Percentiles rank a stretch among this genome's conserved stretches.
Conservation (phyloP, 2,797 vertebrate species). For the Sebastes hubbsi region DNA sequence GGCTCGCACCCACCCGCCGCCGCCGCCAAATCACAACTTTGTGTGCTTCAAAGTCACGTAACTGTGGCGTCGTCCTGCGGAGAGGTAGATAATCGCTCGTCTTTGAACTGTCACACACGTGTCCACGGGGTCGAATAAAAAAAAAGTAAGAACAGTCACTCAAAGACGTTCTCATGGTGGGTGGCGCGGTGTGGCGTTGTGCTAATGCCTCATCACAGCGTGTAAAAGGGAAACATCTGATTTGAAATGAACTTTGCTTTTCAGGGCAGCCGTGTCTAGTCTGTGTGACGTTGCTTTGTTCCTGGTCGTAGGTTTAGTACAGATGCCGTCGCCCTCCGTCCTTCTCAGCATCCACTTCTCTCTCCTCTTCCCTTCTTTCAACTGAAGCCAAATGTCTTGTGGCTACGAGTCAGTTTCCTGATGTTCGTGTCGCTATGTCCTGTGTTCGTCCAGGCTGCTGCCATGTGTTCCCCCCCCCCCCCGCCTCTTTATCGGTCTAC, state of each 20-base stretch:
- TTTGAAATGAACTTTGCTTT: neutral
- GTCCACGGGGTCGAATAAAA: neutral
- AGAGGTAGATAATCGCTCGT: conserved; percentile 59
- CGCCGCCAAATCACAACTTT: neutral
- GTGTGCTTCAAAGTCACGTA: conserved; percentile 13
- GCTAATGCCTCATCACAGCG: neutral
- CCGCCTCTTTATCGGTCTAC: neutral
- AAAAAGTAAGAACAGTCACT: neutral
- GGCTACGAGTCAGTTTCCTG: conserved; percentile 37
- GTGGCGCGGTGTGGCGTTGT: neutral
- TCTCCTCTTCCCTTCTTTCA: neutral
- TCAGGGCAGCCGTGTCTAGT: neutral
- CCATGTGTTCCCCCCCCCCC: neutral
- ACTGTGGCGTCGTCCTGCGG: conserved; percentile 9
- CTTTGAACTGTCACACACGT: conserved; percentile 10
- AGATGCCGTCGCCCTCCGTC: neutral
- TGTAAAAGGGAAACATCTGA: too few relatives aligned
- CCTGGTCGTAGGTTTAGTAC: neutral
- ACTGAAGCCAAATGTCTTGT: neutral
- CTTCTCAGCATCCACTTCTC: neutral
- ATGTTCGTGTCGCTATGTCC: conserved; percentile 11
- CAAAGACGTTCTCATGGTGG: rapidly evolving
- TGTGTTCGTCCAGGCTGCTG: conserved; percentile 20
- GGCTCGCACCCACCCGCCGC: neutral
- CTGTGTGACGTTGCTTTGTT: neutral